A percentile compares a stretch with the other conserved stretches of the same genome.
phyloP scores from a whole-genome alignment of 2,888 invertebrate genomes.

The Pachycephus smyrnensis region DNA sequence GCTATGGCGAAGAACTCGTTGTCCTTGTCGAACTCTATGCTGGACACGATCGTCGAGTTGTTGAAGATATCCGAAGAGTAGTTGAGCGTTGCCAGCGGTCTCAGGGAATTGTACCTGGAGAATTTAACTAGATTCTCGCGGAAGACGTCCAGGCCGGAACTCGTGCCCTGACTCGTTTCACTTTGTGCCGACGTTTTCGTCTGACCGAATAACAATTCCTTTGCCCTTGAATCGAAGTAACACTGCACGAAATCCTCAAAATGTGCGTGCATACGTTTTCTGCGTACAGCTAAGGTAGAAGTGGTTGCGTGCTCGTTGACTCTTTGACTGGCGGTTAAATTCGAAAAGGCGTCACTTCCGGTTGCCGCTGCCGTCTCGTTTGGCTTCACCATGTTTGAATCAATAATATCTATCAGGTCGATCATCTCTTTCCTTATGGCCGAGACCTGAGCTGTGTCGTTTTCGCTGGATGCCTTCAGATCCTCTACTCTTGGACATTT shows the following conservation, averaged over 20 bases:
- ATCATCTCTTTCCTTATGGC: constrained; percentile 72
- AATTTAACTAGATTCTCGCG: constrained; percentile 88
- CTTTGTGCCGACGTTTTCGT: constrained; percentile 44
- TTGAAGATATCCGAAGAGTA: constrained; percentile 92
- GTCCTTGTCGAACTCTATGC: constrained; percentile 96
- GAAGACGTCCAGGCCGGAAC: constrained; percentile 79
- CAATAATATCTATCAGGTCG: constrained; percentile 71
- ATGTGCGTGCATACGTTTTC: constrained; percentile 84
- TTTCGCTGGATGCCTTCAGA: constrained; percentile 67
- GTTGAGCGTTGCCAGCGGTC: constrained; percentile 87
- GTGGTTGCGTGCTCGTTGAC: constrained; percentile 42
- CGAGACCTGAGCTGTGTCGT: constrained; percentile 69
- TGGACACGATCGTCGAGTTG: constrained; percentile 87
- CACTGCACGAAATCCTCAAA: constrained; percentile 91
- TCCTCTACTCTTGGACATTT: constrained; percentile 73
- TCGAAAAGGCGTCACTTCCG: constrained; percentile 35
- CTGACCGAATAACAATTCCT: constrained; percentile 76
- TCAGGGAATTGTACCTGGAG: constrained; percentile 81
- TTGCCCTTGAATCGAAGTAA: constrained; percentile 83
- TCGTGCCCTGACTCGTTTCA: constrained; percentile 48
- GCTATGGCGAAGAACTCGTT: constrained; percentile 96
- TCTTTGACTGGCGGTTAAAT: constrained; percentile 44
- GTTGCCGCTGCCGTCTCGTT: constrained; percentile 37
- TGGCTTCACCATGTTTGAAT: constrained; percentile 66
- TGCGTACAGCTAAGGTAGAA: constrained; percentile 75